Conservation (phyloP, 2,113 vertebrate genomes). For the Sander lucioperca region DNA sequence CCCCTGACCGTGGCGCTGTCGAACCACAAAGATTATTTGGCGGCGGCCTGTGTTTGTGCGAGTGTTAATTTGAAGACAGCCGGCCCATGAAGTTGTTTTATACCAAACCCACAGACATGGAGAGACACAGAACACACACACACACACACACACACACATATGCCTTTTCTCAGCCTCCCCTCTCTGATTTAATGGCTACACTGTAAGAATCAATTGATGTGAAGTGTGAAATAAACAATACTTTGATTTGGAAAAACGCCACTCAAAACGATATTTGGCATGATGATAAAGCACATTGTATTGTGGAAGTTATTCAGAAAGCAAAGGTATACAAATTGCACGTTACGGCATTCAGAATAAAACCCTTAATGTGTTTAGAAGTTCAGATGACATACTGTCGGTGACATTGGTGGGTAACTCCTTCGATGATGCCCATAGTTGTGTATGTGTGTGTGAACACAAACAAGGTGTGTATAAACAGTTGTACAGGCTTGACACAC, state of each 20-base stretch:
- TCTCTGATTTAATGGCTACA: constrained; percentile 18
- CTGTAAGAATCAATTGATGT: constrained; percentile 13
- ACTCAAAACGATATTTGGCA: background rate
- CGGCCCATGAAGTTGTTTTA: background rate
- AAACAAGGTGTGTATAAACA: constrained; percentile 51
- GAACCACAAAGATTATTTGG: background rate
- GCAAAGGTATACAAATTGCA: background rate
- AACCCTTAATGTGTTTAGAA: background rate
- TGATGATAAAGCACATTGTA: constrained; percentile 35
- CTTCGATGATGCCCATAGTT: constrained; percentile 6
- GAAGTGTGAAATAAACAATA: background rate
- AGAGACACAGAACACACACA: background rate
- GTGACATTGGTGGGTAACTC: background rate
- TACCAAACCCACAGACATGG: background rate
- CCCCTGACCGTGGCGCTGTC: too few relatives aligned
- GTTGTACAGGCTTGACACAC: constrained; percentile 57
- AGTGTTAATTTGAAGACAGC: constrained; percentile 16
- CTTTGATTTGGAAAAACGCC: background rate
- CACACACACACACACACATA: constrained; percentile 4
- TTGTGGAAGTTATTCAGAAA: constrained; percentile 4
- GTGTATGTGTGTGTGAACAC: constrained; percentile 50
- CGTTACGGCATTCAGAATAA: constrained; percentile 3
- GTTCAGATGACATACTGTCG: background rate
- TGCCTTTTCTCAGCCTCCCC: background rate
- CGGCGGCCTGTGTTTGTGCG: background rate